phyloP scores from a whole-genome alignment of 1,140 invertebrate genomes.

The Papilio glaucus region DNA sequence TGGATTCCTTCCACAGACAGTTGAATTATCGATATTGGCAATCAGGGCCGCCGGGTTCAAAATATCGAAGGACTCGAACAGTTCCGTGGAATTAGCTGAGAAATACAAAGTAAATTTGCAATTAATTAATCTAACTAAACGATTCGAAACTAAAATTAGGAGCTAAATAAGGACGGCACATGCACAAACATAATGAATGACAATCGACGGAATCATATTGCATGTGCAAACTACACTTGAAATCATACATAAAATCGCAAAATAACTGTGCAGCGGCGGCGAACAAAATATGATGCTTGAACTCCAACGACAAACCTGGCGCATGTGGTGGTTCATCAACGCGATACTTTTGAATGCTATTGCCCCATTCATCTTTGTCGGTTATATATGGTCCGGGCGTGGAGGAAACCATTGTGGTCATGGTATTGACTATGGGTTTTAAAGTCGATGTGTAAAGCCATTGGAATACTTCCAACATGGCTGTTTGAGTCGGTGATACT shows the following conservation, averaged over 20 bases:
- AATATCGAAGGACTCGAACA: conserved; percentile 85
- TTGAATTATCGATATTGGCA: conserved; percentile 83
- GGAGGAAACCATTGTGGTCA: conserved; percentile 65
- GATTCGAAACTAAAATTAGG: conserved; percentile 26
- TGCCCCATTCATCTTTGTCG: conserved; percentile 76
- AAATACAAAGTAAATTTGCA: conserved; percentile 42
- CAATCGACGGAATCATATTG: conserved; percentile 1
- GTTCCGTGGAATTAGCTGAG: conserved; percentile 81
- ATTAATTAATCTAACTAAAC: conserved; percentile 5
- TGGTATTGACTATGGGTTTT: conserved; percentile 74
- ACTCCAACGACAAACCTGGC: conserved; percentile 80
- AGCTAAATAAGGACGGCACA: conserved; percentile 36
- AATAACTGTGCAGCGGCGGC: conserved; percentile 70
- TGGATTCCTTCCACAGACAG: conserved; percentile 90
- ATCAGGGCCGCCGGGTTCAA: conserved; percentile 86
- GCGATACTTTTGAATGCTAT: conserved; percentile 77
- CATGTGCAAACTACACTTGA: conserved; percentile 53
- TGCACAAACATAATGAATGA: conserved; percentile 30
- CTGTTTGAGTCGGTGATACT: conserved; percentile 76
- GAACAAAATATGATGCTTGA: conserved; percentile 64
- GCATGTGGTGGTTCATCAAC: conserved; percentile 80
- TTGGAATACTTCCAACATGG: conserved; percentile 82
- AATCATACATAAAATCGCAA: conserved; percentile 63
- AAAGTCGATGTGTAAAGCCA: conserved; percentile 79
- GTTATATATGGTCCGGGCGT: conserved; percentile 62